Conservation (phyloP, 2,113 vertebrate species). For the Mus spicilegus region DNA sequence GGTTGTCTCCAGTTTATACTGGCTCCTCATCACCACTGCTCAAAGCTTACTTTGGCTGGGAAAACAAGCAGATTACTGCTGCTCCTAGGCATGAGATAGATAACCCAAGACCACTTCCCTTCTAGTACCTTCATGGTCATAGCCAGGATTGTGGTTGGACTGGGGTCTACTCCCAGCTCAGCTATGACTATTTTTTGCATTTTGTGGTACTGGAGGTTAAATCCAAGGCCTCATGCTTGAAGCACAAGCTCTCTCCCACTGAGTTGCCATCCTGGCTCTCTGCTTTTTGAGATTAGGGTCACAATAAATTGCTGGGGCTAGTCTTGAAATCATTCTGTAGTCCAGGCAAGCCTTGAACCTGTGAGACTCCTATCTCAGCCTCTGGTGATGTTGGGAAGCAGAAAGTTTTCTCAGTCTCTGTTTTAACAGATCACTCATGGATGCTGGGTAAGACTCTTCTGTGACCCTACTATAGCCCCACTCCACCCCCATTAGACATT, state of each 20-base stretch:
- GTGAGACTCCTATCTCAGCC: neutral
- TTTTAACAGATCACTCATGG: neutral
- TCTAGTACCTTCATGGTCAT: neutral
- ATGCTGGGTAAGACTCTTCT: neutral
- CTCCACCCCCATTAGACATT: neutral
- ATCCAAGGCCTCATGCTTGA: neutral
- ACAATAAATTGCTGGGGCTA: neutral
- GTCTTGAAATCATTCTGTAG: neutral
- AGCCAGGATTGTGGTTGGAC: neutral
- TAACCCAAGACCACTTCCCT: neutral
- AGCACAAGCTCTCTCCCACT: neutral
- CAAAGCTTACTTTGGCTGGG: neutral
- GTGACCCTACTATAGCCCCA: constrained; percentile 4
- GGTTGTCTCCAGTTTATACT: neutral
- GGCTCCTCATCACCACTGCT: neutral
- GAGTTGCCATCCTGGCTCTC: neutral
- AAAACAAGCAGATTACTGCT: neutral
- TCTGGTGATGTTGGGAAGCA: neutral
- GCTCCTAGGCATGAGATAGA: neutral
- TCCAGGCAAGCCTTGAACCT: neutral
- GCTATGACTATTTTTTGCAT: neutral
- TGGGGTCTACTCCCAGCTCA: neutral
- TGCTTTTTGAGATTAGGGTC: neutral
- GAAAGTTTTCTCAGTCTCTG: neutral
- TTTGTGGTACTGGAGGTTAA: neutral